Evolutionary conservation across 2,113 vertebrate genomes (phyloP).

Genomic region (Stercorarius parasiticus): DNA sequence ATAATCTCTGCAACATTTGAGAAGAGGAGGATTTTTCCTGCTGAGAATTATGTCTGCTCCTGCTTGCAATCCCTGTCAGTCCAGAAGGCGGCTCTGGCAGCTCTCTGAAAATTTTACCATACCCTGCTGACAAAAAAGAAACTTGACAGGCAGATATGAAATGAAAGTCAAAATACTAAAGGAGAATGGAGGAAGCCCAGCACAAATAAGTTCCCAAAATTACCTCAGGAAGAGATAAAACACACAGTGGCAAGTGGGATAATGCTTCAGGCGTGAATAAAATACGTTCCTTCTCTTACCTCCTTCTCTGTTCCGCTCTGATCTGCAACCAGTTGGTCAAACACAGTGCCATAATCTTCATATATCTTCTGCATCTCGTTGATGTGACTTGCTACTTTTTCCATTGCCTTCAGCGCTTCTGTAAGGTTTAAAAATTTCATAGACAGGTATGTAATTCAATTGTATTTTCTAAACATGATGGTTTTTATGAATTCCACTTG

Average conservation of each 20-base stretch:
- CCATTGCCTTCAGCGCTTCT: conserved; percentile 98
- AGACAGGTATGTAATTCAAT: not conserved
- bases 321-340: conserved; percentile 94
- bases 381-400: conserved; percentile 98
- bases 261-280: not conserved
- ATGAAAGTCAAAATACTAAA: not conserved
- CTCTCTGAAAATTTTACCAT: not conserved
- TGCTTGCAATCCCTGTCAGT: not conserved
- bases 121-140: conserved; percentile 3
- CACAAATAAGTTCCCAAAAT: not conserved
- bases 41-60: not conserved
- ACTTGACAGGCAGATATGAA: not conserved
- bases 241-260: not conserved
- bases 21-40: not conserved
- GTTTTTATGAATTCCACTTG: not conserved
- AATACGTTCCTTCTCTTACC: conserved; percentile 71
- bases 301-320: conserved; percentile 90
- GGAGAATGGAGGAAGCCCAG: not conserved
- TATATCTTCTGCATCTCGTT: conserved; percentile 99
- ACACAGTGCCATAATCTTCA: conserved; percentile 94
- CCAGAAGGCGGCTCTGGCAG: not conserved
- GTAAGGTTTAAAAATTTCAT: conserved; percentile 8
- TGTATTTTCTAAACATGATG: not conserved
- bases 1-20: not conserved
- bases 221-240: not conserved